A percentile compares a stretch with the other conserved stretches of the same genome.
Evolutionary conservation across 2,888 invertebrate species (phyloP).

Genomic region (Philonicus albiceps): DNA sequence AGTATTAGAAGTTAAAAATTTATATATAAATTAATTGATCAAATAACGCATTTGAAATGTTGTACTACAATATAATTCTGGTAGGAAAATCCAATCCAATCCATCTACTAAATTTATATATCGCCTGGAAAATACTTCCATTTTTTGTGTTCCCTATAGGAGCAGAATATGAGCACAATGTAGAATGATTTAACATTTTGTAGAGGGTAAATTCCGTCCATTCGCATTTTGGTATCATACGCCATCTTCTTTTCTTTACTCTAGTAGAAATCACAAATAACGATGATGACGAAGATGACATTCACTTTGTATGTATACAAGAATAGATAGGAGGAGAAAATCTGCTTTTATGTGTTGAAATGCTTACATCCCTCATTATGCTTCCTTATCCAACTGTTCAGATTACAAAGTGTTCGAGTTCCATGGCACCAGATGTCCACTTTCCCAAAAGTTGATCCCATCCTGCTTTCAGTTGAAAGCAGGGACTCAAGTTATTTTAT

Average conservation of each 20-base stretch:
- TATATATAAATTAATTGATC: too few species aligned
- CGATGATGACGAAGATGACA: conserved; percentile 27
- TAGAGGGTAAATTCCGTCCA: neutral
- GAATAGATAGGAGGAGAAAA: neutral
- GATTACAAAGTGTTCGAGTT: conserved; percentile 5
- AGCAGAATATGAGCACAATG: neutral
- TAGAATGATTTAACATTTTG: conserved; percentile 14
- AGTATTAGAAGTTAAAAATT: too few species aligned
- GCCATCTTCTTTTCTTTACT: neutral
- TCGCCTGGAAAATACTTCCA: neutral
- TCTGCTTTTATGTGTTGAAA: neutral
- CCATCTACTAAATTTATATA: neutral
- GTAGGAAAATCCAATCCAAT: neutral
- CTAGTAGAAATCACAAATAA: conserved; percentile 25
- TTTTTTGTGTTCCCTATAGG: neutral
- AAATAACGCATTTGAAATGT: neutral
- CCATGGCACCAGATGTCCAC: neutral
- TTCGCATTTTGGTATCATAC: neutral
- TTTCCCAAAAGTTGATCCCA: conserved; percentile 19
- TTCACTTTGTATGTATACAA: neutral
- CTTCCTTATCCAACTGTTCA: conserved; percentile 14
- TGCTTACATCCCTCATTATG: conserved; percentile 34
- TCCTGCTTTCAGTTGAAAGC: neutral
- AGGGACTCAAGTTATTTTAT: neutral
- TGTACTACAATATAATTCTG: neutral